These are phyloP conservation scores for Tapirus terrestris DNA, from an alignment of 2,113 vertebrate genomes.

Conservation along the genomic window DNA sequence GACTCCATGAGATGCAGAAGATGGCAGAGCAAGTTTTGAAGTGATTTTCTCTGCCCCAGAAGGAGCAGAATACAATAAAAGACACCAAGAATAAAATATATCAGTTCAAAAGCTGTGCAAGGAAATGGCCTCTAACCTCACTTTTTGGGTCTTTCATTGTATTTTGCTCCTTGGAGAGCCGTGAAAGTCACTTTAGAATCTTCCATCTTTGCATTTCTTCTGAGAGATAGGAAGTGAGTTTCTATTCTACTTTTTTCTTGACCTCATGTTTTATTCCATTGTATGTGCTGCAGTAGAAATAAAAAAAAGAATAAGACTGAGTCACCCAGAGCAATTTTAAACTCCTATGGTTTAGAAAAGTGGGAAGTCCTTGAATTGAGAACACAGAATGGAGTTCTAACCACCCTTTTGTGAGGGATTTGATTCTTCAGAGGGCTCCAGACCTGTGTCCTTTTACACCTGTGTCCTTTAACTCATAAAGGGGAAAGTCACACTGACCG, in stretches of 20 bases:
- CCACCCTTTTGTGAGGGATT: background rate
- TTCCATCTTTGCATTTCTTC: background rate
- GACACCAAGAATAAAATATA: background rate
- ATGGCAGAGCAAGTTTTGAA: background rate
- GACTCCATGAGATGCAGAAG: background rate
- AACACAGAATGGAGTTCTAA: background rate
- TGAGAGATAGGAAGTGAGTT: slow-evolving; percentile 4
- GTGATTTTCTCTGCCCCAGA: background rate
- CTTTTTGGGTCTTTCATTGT: background rate
- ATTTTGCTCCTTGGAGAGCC: background rate
- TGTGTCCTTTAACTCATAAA: background rate
- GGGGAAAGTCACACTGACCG: background rate
- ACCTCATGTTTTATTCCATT: background rate
- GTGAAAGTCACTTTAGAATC: background rate
- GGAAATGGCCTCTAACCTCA: background rate
- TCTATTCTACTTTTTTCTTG: background rate
- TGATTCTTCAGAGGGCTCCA: slow-evolving; percentile 32
- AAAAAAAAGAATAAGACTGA: background rate
- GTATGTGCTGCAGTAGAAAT: background rate
- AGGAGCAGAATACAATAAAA: background rate
- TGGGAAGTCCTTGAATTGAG: background rate
- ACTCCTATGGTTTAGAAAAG: background rate
- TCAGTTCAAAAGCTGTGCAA: background rate
- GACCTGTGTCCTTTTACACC: background rate
- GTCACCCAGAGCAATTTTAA: background rate